Evolutionary conservation across 53 echinoderm and acorn worm genomes (phyloP).

Genomic region (Antedon mediterranea): DNA sequence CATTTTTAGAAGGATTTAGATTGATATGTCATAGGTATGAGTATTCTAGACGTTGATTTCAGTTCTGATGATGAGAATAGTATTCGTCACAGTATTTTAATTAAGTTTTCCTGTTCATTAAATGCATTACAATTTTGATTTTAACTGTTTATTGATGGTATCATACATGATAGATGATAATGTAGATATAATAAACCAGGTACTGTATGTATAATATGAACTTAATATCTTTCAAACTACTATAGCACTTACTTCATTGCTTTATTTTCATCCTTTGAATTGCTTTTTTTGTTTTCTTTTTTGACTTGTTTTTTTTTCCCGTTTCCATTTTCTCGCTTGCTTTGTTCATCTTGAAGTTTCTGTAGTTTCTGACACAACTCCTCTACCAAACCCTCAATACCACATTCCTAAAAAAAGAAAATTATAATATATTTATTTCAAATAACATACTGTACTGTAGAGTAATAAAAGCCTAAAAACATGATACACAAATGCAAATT

Average conservation of each 20-base stretch:
- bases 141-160: too few relatives aligned
- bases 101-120: too few relatives aligned
- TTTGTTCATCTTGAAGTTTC: constrained; percentile 86
- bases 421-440: background rate
- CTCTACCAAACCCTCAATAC: constrained; percentile 89
- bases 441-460: background rate
- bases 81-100: too few relatives aligned
- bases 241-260: background rate
- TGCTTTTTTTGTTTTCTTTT: background rate
- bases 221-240: too few relatives aligned
- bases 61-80: too few relatives aligned
- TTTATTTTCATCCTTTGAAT: background rate
- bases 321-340: constrained; percentile 9
- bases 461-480: background rate
- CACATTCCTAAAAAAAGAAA: constrained; percentile 60
- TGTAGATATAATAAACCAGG: background rate
- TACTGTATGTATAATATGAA: background rate
- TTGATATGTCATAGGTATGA: too few relatives aligned
- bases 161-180: too few relatives aligned
- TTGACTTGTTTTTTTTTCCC: background rate
- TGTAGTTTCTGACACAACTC: constrained; percentile 90
- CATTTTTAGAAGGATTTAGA: too few relatives aligned
- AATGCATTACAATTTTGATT: too few relatives aligned
- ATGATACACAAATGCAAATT: too few relatives aligned
- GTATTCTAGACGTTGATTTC: too few relatives aligned